Evolutionary conservation across 2,113 vertebrate species (phyloP), one percentile per base, ranked within the genome.

Genomic region (Mus musculus): DNA sequence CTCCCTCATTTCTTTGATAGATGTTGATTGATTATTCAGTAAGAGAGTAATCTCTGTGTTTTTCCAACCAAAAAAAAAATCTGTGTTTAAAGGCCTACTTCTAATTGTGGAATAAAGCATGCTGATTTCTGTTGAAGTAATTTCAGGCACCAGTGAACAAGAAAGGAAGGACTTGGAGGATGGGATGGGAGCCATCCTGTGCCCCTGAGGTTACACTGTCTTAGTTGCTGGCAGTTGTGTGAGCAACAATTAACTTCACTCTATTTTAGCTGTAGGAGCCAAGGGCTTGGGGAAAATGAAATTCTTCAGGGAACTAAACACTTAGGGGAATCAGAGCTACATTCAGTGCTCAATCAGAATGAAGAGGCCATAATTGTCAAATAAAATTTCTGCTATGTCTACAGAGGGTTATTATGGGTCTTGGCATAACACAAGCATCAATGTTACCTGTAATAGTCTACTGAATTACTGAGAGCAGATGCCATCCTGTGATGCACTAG

Each of bases 131-230:
- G 46, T 39, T 80, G 81, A 96, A 95, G 91, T 96, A 96, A 97
- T 97, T 98, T 96, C 95, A 96, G 81, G 97, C 93, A 97, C n/a
- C 89, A 86, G 73, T 93, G 94, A 96, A 49, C 87, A 97, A 90
- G 67, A 20, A 95, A 96, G 72, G 46, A 90, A 95, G 92, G 42
- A 81, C 88, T 93, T 95, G 0, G 36, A 8, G 61, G 67, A 67
- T 67, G 61, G 59, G 63, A 26, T 81, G 46, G 12, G 72, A 77
- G 20, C 39, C 91, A 56, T 89, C 73, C 46, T 28, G 46, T 81
- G 86, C 3, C 46, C 84, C 81, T 76, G 72, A 94, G 78, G 89
- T 86, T 88, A 86, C 30, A 89, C 54, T 24, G 0, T 49, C 5
- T 3, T 61, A 39, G 20, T 63, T 65, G 30, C 71, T 92, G 69